Percentiles rank a stretch among this genome's conserved stretches.
Evolutionary conservation across 2,113 vertebrate genomes (phyloP).

Genomic region (Tenrec ecaudatus): DNA sequence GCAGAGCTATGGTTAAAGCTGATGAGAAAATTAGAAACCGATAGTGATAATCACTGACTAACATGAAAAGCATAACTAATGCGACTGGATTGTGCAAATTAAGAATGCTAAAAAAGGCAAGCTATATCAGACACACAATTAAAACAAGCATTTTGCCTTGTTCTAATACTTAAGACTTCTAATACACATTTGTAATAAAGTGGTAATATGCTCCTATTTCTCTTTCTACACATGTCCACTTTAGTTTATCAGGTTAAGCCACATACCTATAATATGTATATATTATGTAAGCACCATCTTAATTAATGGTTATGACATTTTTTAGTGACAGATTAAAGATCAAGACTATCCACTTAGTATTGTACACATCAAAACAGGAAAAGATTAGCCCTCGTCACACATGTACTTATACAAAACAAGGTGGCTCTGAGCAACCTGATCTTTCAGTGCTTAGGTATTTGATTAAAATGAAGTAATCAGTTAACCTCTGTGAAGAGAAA

Average conservation of each 20-base stretch:
- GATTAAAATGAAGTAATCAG: slow-evolving; percentile 46
- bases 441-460: slow-evolving; percentile 5
- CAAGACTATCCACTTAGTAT: background rate
- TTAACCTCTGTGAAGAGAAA: background rate
- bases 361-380: background rate
- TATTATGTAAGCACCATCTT: slow-evolving; percentile 53
- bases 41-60: background rate
- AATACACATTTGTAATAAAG: slow-evolving; percentile 47
- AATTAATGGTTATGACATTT: slow-evolving; percentile 52
- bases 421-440: background rate
- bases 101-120: background rate
- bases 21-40: background rate
- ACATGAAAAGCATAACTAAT: background rate
- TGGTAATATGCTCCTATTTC: background rate
- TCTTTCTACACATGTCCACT: background rate
- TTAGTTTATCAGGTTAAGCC: slow-evolving; percentile 22
- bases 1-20: background rate
- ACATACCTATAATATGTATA: background rate
- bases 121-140: background rate
- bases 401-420: slow-evolving; percentile 4
- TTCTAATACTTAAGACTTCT: background rate
- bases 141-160: no score
- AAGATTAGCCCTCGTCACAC: background rate
- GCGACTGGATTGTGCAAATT: background rate
- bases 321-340: slow-evolving; percentile 56